phyloP scores from a whole-genome alignment of 2,888 invertebrate genomes.

The Ommatoiulus sabulosus region DNA sequence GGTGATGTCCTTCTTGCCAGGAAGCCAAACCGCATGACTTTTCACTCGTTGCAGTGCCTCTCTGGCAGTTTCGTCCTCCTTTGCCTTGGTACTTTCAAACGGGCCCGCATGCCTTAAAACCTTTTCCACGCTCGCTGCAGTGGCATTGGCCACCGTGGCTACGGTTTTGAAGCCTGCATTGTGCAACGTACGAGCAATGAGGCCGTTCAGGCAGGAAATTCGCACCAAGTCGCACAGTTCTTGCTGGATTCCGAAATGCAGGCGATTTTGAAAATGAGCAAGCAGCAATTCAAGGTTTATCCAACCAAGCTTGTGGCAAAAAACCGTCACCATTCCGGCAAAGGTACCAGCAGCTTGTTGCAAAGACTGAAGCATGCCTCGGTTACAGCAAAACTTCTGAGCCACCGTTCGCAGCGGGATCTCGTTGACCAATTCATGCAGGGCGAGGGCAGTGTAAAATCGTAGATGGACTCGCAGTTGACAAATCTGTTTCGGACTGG shows the following conservation, averaged over 20 bases:
- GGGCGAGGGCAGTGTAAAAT: slow-evolving; percentile 89
- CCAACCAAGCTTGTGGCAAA: slow-evolving; percentile 94
- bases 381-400: slow-evolving; percentile 84
- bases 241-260: slow-evolving; percentile 93
- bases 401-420: slow-evolving; percentile 83
- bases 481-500: slow-evolving; percentile 51
- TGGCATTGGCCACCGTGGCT: slow-evolving; percentile 81
- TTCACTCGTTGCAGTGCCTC: slow-evolving; percentile 77
- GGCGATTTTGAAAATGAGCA: slow-evolving; percentile 91
- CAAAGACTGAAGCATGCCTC: slow-evolving; percentile 91
- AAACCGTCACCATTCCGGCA: slow-evolving; percentile 98
- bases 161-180: slow-evolving; percentile 84
- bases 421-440: slow-evolving; percentile 95
- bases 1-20: slow-evolving; percentile 83
- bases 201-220: slow-evolving; percentile 83
- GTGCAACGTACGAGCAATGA: slow-evolving; percentile 85
- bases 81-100: slow-evolving; percentile 84
- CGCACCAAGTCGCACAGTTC: slow-evolving; percentile 93
- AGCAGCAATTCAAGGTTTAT: slow-evolving; percentile 87
- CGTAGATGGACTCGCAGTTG: slow-evolving; percentile 69
- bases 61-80: slow-evolving; percentile 77
- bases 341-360: slow-evolving; percentile 96
- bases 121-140: slow-evolving; percentile 78
- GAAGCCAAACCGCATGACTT: slow-evolving; percentile 80
- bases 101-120: slow-evolving; percentile 82